Percentiles rank a stretch among this genome's conserved stretches.
phyloP scores from a whole-genome alignment of 2,113 vertebrate genomes.

The Oophaga pumilio region DNA sequence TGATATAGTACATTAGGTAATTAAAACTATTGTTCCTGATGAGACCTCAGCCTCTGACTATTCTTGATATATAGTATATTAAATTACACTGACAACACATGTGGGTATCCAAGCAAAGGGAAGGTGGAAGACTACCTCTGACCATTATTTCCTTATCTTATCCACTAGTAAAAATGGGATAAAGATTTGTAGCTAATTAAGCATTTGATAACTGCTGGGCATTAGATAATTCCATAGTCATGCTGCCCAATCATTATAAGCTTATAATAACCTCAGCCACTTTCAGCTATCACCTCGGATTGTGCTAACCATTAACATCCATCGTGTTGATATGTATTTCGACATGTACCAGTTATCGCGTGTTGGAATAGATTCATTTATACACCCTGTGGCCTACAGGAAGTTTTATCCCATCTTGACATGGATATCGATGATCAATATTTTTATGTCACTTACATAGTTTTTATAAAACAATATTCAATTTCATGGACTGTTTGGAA shows the following conservation, averaged over 20 bases:
- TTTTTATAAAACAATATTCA: too few species aligned
- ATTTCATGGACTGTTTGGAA: not conserved
- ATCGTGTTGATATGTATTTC: not conserved
- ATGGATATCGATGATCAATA: too few species aligned
- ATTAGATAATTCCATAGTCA: constrained; percentile 1
- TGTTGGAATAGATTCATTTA: not conserved
- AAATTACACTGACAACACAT: constrained; percentile 5
- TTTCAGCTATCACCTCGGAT: not conserved
- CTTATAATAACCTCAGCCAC: not conserved
- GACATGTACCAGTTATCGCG: not conserved
- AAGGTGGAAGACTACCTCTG: not conserved
- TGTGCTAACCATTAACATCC: not conserved
- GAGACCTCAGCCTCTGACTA: constrained; percentile 32
- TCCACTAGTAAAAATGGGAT: not conserved
- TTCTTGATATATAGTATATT: constrained; percentile 6
- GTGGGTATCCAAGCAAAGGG: not conserved
- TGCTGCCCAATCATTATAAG: not conserved
- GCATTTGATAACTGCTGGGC: not conserved
- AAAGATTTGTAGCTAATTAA: not conserved
- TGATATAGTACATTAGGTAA: constrained; percentile 33
- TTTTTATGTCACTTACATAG: too few species aligned
- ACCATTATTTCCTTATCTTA: not conserved
- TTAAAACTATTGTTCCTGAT: constrained; percentile 15
- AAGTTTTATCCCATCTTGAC: too few species aligned
- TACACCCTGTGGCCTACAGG: not conserved